Evolutionary conservation across 2,888 invertebrate species (phyloP), one percentile per base, ranked within the genome.

Genomic region (Listrodromus nycthemerus): DNA sequence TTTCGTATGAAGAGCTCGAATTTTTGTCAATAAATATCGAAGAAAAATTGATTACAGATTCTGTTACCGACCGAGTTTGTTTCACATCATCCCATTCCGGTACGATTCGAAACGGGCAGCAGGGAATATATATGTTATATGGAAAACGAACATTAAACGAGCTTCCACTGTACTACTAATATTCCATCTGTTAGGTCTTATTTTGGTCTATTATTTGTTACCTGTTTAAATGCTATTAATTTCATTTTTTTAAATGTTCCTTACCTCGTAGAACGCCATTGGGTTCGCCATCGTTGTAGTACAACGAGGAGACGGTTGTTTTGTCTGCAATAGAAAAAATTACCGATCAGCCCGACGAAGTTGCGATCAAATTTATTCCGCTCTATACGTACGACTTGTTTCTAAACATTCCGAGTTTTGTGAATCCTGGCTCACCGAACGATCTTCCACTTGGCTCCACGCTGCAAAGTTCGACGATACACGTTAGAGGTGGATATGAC

Each of bases 221-320:
- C 6, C 19, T 8, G 19, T 21, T 52, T 52, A 2, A 19, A 1
- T 67, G 10, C 13, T 33, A 8, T 33, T 2, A n/a, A 7, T 48
- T 48, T 0, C 13, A 27, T 27, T 58, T 27, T 16, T 5, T 19
- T 13, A 50, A 6, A 16, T 16, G 27, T 0, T 52, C 73, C 77
- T 88, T 89, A 94, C 94, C 94, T 89, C 95, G 95, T 71, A 97
- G 94, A 33, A 95, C 94, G 50, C 96, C 95, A 91, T 96, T 96
- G 10, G 96, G 96, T 80, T 96, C 96, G 50, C 95, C 95, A 89
- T 97, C 97, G 88, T 97, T 96, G 93, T 97, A 97, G 93, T 96
- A 97, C 50, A 96, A 94, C 33, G 79, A 78, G 8, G 75, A 78
- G 16, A 21, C 55, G 48, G 94, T 93, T 50, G 94, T 94, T 37